A percentile compares a stretch with the other conserved stretches of the same genome.
These are phyloP conservation scores for Progne subis DNA, from an alignment of 2,113 vertebrate species.

Conservation along the genomic window DNA sequence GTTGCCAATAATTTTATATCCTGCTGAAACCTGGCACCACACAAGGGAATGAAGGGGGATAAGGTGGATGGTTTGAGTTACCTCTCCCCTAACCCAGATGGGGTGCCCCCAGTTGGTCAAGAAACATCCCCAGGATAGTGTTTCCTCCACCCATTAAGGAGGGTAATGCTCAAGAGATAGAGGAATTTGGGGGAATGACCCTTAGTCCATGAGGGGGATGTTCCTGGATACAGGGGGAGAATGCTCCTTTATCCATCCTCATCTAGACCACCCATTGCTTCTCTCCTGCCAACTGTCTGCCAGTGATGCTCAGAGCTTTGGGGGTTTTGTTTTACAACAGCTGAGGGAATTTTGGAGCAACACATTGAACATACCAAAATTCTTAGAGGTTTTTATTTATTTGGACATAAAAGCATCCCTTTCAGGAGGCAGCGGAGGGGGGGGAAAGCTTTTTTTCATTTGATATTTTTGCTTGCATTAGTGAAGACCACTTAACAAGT, in stretches of 20 bases:
- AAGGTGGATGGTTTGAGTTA: slow-evolving; percentile 32
- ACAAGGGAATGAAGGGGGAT: neutral
- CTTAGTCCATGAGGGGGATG: neutral
- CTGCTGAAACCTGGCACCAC: slow-evolving; percentile 75
- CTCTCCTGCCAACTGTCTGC: neutral
- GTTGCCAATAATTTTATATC: slow-evolving; percentile 65
- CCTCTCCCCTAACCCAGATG: slow-evolving; percentile 38
- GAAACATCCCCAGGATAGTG: neutral
- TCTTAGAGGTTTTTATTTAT: slow-evolving; percentile 1
- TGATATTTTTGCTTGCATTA: neutral
- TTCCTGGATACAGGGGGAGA: neutral
- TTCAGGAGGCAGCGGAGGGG: too few relatives aligned
- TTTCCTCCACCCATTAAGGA: neutral
- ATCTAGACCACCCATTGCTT: accelerated
- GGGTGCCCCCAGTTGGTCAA: neutral
- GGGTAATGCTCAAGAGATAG: neutral
- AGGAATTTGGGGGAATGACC: neutral
- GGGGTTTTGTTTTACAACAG: slow-evolving; percentile 48
- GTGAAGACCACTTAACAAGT: slow-evolving; percentile 44
- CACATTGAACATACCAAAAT: slow-evolving; percentile 14
- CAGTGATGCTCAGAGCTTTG: neutral
- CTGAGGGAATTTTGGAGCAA: slow-evolving; percentile 45
- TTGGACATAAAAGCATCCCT: neutral
- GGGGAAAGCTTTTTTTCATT: neutral
- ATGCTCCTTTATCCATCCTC: neutral